These are phyloP conservation scores for Meda fulgida DNA, from an alignment of 2,797 vertebrate species.

Conservation along the genomic window DNA sequence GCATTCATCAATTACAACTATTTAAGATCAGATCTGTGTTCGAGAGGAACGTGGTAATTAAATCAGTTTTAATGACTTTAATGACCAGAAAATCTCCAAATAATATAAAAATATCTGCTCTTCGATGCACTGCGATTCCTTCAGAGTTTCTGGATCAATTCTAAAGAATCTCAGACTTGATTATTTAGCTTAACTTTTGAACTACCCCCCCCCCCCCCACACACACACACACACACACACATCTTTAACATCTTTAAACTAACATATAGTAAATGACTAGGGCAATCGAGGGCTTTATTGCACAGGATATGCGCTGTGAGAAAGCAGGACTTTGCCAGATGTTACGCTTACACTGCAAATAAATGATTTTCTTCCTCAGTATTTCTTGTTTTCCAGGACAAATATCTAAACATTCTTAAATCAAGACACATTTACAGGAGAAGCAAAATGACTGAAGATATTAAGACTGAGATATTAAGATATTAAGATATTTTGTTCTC, in stretches of 20 bases:
- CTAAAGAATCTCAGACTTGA: too few species aligned
- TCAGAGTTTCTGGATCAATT: too few species aligned
- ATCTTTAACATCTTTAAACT: too few species aligned
- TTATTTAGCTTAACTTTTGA: too few species aligned
- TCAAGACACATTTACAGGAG: neutral
- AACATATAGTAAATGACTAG: neutral
- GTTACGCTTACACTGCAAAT: neutral
- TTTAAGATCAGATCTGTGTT: neutral
- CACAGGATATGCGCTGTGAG: neutral
- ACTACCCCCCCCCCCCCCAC: too few species aligned
- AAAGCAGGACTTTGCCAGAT: neutral
- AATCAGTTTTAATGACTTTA: neutral
- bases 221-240: too few species aligned
- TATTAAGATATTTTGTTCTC: neutral
- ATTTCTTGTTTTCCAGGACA: neutral
- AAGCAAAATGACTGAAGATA: neutral
- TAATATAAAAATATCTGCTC: neutral
- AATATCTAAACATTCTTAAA: neutral
- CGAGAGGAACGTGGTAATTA: too few species aligned
- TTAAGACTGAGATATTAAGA: neutral
- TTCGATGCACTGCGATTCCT: too few species aligned
- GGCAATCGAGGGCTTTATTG: neutral
- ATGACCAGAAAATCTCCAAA: neutral
- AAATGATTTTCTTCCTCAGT: neutral
- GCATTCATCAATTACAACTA: too few species aligned